A percentile compares a stretch with the other conserved stretches of the same genome.
Evolutionary conservation across 2,113 vertebrate genomes (phyloP).

Genomic region (Apeltes quadracus): DNA sequence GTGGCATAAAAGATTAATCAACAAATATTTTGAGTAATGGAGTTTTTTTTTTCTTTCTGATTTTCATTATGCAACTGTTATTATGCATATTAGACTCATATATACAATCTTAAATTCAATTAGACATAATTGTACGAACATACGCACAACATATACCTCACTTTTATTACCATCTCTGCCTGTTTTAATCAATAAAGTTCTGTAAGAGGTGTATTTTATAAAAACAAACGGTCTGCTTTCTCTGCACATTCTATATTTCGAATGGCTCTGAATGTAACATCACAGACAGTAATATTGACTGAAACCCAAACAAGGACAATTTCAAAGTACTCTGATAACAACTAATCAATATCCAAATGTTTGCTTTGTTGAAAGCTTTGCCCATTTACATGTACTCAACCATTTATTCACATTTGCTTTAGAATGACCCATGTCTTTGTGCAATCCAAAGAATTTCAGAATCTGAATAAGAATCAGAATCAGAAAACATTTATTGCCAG

Average conservation of each 20-base stretch:
- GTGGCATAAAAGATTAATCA: not conserved
- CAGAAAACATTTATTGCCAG: no score
- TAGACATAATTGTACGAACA: not conserved
- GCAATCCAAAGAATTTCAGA: no score
- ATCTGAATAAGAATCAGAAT: no score
- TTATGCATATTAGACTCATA: conserved; percentile 3
- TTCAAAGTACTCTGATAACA: conserved; percentile 43
- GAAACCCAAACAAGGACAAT: conserved; percentile 28
- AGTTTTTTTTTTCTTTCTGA: not conserved
- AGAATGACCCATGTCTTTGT: not conserved
- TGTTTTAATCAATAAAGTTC: not conserved
- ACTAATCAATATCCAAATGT: conserved; percentile 47
- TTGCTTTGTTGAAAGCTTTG: conserved; percentile 33
- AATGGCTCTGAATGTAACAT: conserved; percentile 2
- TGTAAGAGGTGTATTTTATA: not conserved
- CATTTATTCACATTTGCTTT: not conserved
- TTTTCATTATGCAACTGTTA: not conserved
- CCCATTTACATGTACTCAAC: conserved; percentile 6
- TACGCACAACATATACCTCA: not conserved
- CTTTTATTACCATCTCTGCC: not conserved
- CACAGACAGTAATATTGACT: conserved; percentile 14
- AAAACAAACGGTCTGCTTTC: not conserved
- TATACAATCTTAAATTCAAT: not conserved
- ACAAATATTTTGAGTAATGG: not conserved
- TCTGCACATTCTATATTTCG: not conserved